Base-by-base conservation (phyloP, 1,140 invertebrate species). In the Planococcus citri region DNA sequence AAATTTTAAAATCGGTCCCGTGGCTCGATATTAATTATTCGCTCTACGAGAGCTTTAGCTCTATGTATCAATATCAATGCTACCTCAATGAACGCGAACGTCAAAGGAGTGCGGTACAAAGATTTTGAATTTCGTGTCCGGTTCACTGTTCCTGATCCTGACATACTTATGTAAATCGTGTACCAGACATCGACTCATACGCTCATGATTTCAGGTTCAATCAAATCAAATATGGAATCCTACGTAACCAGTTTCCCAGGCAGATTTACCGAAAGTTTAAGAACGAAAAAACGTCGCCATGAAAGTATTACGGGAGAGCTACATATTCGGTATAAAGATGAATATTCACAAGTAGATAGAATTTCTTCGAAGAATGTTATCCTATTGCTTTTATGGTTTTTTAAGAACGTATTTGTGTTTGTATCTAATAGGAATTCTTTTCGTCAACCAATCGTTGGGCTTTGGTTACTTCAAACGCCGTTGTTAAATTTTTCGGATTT, bases 161-260 rank as follows among this genome's bases (percentile, higher is more conserved):
- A n/a, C n/a, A n/a, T n/a, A n/a, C n/a, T n/a, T n/a, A n/a, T 73
- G 75, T 91, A 58, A 79, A 81, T 29, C 80, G 82, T 69, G 77
- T 94, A 17, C 84, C 84, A 71, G 82, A 82, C 70, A 78, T 88
- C 41, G 91, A 94, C 79, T 73, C 78, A 25, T 83, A 83, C 68
- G 87, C 90, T 12, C 92, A 90, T 75, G 83, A 91, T 74, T 94
- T 92, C 78, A 89, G 88, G 76, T 94, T 91, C 77, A 84, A 87
- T 78, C 92, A 95, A 86, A 87, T 87, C 29, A 80, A 88, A 38
- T 81, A 83, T 75, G 91, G 94, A 82, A 85, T 94, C n/a, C 79
- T 91, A 38, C 81, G 88, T 58, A 89, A 87, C 74, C 86, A 86
- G 75, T 87, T 95, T 72, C 80, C 84, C 21, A 89, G 87, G 70